A percentile compares a stretch with the other conserved stretches of the same genome.
Evolutionary conservation across 1,140 invertebrate genomes (phyloP).

Genomic region (Microplitis demolitor): DNA sequence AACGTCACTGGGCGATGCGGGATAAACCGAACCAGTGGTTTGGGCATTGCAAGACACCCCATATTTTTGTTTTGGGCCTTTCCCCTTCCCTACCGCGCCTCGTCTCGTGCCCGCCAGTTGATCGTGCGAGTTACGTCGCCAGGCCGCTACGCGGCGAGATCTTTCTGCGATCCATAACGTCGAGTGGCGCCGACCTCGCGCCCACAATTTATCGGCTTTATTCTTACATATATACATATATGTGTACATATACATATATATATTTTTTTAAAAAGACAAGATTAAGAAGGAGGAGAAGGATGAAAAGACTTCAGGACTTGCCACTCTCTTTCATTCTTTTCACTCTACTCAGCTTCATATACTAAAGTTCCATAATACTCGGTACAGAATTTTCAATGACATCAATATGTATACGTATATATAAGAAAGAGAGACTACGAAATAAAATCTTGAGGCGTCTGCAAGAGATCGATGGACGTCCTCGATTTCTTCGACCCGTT

Average conservation of each 20-base stretch:
- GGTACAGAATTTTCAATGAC: too few relatives aligned
- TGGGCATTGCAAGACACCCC: not conserved
- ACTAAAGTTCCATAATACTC: too few relatives aligned
- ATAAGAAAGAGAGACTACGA: not conserved
- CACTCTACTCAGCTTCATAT: too few relatives aligned
- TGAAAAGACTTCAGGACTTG: too few relatives aligned
- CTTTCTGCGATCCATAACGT: constrained; percentile 3
- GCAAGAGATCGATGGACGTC: constrained; percentile 44
- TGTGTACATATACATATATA: not conserved
- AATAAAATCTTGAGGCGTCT: constrained; percentile 30
- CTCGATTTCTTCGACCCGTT: constrained; percentile 35
- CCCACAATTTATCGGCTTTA: not conserved
- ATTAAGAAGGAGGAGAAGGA: too few relatives aligned
- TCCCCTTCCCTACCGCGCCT: too few relatives aligned
- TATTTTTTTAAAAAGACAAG: not conserved
- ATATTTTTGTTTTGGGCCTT: not conserved
- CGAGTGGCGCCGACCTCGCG: constrained; percentile 1
- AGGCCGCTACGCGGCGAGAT: not conserved
- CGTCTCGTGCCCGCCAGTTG: not conserved
- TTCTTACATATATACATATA: not conserved
- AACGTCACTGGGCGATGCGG: not conserved
- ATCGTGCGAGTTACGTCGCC: constrained; percentile 2
- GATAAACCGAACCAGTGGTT: not conserved
- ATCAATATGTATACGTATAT: not conserved
- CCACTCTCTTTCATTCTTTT: too few relatives aligned